Evolutionary conservation across 2,113 vertebrate genomes (phyloP).

Genomic region (Myiozetetes cayanensis): DNA sequence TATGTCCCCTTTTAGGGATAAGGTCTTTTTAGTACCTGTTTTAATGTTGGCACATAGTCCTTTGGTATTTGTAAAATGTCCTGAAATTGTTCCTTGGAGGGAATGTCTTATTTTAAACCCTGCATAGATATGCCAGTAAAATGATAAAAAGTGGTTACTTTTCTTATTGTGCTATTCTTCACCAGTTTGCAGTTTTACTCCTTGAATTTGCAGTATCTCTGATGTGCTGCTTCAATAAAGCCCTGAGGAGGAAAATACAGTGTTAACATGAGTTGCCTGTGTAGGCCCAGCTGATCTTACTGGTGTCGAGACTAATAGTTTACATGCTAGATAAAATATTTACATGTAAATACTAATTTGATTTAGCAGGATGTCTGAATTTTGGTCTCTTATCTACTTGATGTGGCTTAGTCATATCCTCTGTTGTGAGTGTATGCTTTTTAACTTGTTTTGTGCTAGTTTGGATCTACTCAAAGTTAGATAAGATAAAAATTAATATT

Average conservation of each 20-base stretch:
- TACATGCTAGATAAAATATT: not conserved
- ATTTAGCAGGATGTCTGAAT: not conserved
- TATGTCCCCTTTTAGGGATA: not conserved
- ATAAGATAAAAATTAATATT: not conserved
- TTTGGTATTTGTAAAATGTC: not conserved
- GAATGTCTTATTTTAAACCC: not conserved
- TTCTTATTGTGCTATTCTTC: not conserved
- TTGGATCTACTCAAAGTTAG: not conserved
- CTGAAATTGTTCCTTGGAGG: not conserved
- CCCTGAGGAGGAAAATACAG: not conserved
- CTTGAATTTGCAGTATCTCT: not conserved
- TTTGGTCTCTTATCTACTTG: not conserved
- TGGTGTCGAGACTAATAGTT: not conserved
- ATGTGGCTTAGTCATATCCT: not conserved
- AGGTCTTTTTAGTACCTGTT: not conserved
- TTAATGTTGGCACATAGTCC: not conserved
- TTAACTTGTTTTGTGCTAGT: not conserved
- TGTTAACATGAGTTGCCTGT: not conserved
- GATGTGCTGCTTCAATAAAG: not conserved
- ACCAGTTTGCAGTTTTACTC: not conserved
- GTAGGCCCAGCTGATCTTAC: not conserved
- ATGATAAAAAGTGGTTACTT: rapidly evolving
- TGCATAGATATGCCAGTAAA: not conserved
- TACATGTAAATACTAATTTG: conserved; percentile 1
- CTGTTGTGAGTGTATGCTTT: not conserved